These are phyloP conservation scores for Epinotia bilunana DNA, from an alignment of 2,888 invertebrate species.

Conservation along the genomic window DNA sequence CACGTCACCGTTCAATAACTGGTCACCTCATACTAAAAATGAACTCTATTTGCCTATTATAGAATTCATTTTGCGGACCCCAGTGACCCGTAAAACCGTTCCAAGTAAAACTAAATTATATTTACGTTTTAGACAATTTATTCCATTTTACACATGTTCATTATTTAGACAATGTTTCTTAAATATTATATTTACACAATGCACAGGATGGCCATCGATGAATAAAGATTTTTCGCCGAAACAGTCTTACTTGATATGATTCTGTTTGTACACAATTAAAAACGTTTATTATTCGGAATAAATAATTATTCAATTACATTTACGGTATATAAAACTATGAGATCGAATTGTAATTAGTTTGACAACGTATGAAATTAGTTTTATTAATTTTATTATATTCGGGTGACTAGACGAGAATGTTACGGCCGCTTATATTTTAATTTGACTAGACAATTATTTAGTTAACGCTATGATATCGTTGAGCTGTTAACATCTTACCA, in stretches of 20 bases:
- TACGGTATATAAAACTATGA: slow-evolving; percentile 59
- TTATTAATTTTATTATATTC: slow-evolving; percentile 19
- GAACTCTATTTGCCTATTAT: no score
- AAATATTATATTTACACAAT: slow-evolving; percentile 80
- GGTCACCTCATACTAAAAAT: no score
- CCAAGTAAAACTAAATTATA: slow-evolving; percentile 51
- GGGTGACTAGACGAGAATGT: slow-evolving; percentile 45
- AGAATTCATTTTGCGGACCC: no score
- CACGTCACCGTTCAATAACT: no score
- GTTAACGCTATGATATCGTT: slow-evolving; percentile 76
- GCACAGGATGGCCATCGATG: slow-evolving; percentile 72
- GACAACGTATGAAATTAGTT: slow-evolving; percentile 33
- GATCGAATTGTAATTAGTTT: slow-evolving; percentile 50
- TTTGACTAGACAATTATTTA: slow-evolving; percentile 65
- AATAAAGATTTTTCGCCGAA: slow-evolving; percentile 56
- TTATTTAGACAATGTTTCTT: slow-evolving; percentile 77
- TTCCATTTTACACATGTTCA: slow-evolving; percentile 83
- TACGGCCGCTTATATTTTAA: slow-evolving; percentile 66
- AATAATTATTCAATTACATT: slow-evolving; percentile 48
- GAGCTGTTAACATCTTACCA: slow-evolving; percentile 77
- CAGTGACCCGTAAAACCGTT: no score
- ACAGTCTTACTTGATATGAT: slow-evolving; percentile 71
- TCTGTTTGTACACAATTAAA: slow-evolving; percentile 64
- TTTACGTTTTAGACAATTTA: slow-evolving; percentile 81
- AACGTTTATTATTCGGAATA: slow-evolving; percentile 54